These are phyloP conservation scores for Styela clava DNA, from an alignment of 23 tunicate species.

Conservation along the genomic window DNA sequence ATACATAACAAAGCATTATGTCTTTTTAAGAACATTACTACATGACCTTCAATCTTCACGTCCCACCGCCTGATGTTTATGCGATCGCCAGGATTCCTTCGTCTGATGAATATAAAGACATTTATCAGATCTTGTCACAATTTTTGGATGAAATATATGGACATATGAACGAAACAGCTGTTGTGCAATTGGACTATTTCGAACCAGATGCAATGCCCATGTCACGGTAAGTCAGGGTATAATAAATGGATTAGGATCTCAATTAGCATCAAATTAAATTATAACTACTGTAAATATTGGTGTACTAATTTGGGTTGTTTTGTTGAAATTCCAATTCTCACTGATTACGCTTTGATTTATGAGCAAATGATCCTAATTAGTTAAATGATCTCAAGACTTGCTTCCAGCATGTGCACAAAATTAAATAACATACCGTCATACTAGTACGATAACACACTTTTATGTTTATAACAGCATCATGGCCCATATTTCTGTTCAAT, in stretches of 20 bases:
- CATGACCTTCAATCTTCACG: slow-evolving; percentile 20
- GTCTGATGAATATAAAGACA: slow-evolving; percentile 13
- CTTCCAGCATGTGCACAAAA: too few species aligned
- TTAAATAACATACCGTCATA: too few species aligned
- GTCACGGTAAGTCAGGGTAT: slow-evolving; percentile 32
- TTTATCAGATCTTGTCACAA: slow-evolving; percentile 14
- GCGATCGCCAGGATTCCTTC: slow-evolving; percentile 31
- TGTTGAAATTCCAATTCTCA: background rate
- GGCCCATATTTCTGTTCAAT: slow-evolving; percentile 16
- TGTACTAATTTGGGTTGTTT: too few species aligned
- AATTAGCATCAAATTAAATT: too few species aligned
- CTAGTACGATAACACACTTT: too few species aligned
- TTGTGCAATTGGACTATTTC: slow-evolving; percentile 37
- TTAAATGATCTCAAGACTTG: too few species aligned
- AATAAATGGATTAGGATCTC: too few species aligned
- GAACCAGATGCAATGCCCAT: slow-evolving; percentile 57
- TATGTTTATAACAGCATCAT: slow-evolving; percentile 5
- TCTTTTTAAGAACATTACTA: background rate
- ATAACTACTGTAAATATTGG: too few species aligned
- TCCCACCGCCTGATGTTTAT: slow-evolving; percentile 63
- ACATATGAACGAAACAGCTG: slow-evolving; percentile 14
- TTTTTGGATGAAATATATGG: slow-evolving; percentile 21
- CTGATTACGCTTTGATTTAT: background rate
- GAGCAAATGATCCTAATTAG: too few species aligned
- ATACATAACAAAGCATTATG: too few species aligned